Base-by-base conservation (phyloP, 2,888 invertebrate genomes). In the Onthophagus sagittarius region DNA sequence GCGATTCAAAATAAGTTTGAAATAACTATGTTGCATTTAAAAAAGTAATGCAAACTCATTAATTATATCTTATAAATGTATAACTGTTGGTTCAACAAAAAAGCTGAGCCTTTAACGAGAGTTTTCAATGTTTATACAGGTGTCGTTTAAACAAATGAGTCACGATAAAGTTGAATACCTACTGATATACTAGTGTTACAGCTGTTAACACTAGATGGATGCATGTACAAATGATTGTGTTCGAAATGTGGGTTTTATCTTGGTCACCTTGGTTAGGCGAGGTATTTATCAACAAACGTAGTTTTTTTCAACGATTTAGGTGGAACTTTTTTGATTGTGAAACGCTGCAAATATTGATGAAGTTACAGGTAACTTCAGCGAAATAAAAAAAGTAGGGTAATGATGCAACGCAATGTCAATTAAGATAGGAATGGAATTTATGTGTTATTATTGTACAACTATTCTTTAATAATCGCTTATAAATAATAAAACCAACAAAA, bases 81-180 rank as follows among this genome's bases (percentile, higher is more conserved):
- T 53, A 53, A 53, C 39, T 7, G 11, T 11, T 7, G 11, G 5
- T 23, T 23, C 2, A 23, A 32, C 67, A 31, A 67, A 67, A 67
- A 67, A 32, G 23, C 23, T 23, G 67, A 32, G 32, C 9, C 23
- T 67, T 67, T 67, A 67, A 67, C 32, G 67, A 67, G 67, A 31
- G 32, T 67, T 67, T 5, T 32, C 31, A 67, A 67, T 67, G 67
- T 67, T 67, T 67, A 32, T 32, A 23, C 67, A 67, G 67, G 67
- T 67, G 31, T 23, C 32, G 67, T 23, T 53, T 67, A 67, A 67
- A 32, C 23, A 67, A 67, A 67, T 67, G 67, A 67, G 23, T 15
- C 13, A 6, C 23, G 67, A 67, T 67, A 67, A 67, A 32, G 67
- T n/a, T 23, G 64, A 64, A 64, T 64, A 23, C 23, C 2, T 23